Conservation (phyloP, 2,113 vertebrate species). For the Corvus moneduloides region DNA sequence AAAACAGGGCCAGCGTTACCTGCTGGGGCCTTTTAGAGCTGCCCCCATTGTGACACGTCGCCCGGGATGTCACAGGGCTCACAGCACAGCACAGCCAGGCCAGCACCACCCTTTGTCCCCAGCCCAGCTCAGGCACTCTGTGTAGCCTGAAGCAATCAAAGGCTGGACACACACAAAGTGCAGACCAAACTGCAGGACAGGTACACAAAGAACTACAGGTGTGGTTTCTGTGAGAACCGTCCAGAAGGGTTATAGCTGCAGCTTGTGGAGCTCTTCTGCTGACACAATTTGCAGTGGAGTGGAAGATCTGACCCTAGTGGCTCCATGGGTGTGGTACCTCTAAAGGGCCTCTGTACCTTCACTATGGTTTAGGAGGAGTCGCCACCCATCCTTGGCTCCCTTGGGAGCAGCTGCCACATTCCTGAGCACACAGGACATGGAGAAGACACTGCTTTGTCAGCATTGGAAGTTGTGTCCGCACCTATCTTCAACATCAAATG, state of each 20-base stretch:
- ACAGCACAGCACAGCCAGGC: too few relatives aligned
- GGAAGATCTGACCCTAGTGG: neutral
- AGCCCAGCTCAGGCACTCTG: too few relatives aligned
- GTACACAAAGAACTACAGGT: too few relatives aligned
- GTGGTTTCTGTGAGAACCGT: neutral
- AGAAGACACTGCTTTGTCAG: neutral
- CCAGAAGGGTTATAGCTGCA: fast-evolving
- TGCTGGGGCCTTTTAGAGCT: too few relatives aligned
- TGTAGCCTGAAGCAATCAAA: neutral
- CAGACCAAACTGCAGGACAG: fast-evolving
- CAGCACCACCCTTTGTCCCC: too few relatives aligned
- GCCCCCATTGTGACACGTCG: too few relatives aligned
- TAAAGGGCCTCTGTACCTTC: neutral
- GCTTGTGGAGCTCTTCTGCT: neutral
- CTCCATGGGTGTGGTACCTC: too few relatives aligned
- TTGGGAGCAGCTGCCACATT: neutral
- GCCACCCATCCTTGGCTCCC: neutral
- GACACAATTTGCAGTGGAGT: too few relatives aligned
- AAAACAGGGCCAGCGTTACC: too few relatives aligned
- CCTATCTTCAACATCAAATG: neutral
- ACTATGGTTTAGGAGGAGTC: neutral
- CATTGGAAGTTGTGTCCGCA: neutral
- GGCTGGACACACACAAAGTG: neutral
- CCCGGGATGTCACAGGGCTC: too few relatives aligned
- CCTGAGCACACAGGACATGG: neutral